Evolutionary conservation across 2,888 invertebrate genomes (phyloP), one percentile per base, ranked within the genome.

Genomic region (Ophion obscuratus): DNA sequence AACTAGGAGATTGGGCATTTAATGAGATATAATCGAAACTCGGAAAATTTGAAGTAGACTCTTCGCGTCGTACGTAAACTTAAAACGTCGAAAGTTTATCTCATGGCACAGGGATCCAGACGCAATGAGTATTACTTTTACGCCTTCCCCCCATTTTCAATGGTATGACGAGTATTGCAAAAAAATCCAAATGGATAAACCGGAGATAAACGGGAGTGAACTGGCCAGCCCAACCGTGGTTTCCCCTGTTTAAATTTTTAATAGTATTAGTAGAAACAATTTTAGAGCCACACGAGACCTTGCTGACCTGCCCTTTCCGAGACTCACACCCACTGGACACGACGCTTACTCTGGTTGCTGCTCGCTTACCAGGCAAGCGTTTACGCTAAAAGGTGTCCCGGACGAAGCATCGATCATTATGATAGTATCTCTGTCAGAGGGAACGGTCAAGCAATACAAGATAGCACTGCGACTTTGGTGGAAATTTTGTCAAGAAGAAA

Each of bases 271-370:
- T 78, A 62, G 81, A 81, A 24, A 53, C 90, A 11, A 20, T 83
- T 57, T 87, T 90, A 47, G 47, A 80, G 31, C 89, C 89, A 24
- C 14, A 61, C 57, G 68, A 74, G 80, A 71, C 89, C 57, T 85
- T 89, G 36, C 84, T 90, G 27, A 73, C 86, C n/a, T 88, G 85
- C 77, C 75, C 86, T 88, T 83, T 83, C 85, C 89, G 90, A 68
- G 44, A 67, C 44, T 61, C 67, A 2, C 89, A 91, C 77, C 89
- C 89, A 11, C 44, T 83, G n/a, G 53, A 57, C 73, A 47, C 71
- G 14, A 67, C 85, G 27, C 87, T 90, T 88, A 82, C 88, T 88
- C 89, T 91, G 89, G 89, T 88, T 66, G 90, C 78, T 79, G 88
- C 88, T 57, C 44, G 76, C 67, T 88, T 90, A 88, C 90, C 88